Evolutionary conservation across 2,888 invertebrate genomes (phyloP).

Genomic region (Stomorhina lunata): DNA sequence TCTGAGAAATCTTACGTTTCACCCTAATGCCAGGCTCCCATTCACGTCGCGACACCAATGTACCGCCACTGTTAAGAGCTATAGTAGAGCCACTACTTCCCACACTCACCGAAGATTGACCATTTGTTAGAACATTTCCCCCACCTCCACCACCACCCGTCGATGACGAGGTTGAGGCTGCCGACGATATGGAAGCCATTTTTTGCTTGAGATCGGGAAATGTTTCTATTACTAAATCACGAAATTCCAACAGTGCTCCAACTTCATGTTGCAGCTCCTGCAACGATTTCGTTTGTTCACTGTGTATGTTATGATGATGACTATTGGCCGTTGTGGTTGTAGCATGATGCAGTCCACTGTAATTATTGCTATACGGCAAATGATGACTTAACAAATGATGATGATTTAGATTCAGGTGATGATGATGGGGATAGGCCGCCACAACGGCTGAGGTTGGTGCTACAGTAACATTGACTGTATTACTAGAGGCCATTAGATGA

Average conservation of each 20-base stretch:
- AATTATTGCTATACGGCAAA: conserved; percentile 74
- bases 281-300: conserved; percentile 94
- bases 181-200: conserved; percentile 86
- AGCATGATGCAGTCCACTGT: conserved; percentile 67
- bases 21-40: conserved; percentile 92
- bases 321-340: conserved; percentile 38
- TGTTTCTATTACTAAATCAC: conserved; percentile 96
- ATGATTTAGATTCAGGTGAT: conserved; percentile 71
- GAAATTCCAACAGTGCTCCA: conserved; percentile 93
- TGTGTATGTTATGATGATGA: conserved; percentile 80
- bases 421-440: conserved; percentile 75
- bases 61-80: conserved; percentile 75
- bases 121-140: conserved; percentile 55
- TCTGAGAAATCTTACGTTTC: conserved; percentile 82
- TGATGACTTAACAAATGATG: conserved; percentile 74
- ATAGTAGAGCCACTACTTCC: conserved; percentile 68
- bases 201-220: conserved; percentile 94
- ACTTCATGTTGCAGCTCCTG: conserved; percentile 97
- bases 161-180: conserved; percentile 71
- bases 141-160: conserved; percentile 52
- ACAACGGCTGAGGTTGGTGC: conserved; percentile 73
- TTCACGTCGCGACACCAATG: conserved; percentile 81
- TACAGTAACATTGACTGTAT: conserved; percentile 81
- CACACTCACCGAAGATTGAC: conserved; percentile 47
- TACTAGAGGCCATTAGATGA: conserved; percentile 68